Conservation (phyloP, 35 echinoderm and acorn worm species). For the Heliocidaris erythrogramma region DNA sequence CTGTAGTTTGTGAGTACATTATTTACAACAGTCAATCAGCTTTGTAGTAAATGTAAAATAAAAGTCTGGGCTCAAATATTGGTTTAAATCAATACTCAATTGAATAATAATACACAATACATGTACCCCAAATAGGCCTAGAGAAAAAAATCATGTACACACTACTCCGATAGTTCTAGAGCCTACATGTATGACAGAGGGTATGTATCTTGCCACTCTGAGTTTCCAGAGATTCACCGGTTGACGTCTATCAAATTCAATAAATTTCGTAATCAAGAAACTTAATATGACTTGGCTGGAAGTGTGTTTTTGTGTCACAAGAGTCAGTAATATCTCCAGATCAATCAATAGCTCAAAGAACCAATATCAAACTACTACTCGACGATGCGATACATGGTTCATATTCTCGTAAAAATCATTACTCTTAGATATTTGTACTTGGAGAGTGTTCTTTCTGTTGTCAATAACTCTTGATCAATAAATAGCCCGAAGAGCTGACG, state of each 20-base stretch:
- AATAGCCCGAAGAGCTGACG: background rate
- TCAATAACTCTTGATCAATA: background rate
- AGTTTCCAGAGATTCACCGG: background rate
- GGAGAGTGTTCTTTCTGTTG: slow-evolving; percentile 2
- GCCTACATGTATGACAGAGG: background rate
- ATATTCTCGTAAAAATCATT: slow-evolving; percentile 14
- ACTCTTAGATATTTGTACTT: background rate
- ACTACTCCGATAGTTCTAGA: background rate
- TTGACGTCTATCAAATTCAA: background rate
- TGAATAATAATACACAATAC: too few species aligned
- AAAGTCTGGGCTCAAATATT: too few species aligned
- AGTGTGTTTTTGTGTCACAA: background rate
- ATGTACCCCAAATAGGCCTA: background rate
- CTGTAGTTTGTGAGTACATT: too few species aligned
- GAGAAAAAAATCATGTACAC: background rate
- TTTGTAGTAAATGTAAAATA: too few species aligned
- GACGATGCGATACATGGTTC: background rate
- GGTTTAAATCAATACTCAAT: too few species aligned
- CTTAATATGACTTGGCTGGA: background rate
- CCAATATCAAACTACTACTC: background rate
- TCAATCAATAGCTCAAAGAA: background rate
- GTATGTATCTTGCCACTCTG: background rate
- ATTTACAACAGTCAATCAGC: too few species aligned
- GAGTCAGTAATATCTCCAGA: background rate
- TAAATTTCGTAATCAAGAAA: background rate